phyloP scores from a whole-genome alignment of 2,113 vertebrate genomes.

The Piprites chloris region DNA sequence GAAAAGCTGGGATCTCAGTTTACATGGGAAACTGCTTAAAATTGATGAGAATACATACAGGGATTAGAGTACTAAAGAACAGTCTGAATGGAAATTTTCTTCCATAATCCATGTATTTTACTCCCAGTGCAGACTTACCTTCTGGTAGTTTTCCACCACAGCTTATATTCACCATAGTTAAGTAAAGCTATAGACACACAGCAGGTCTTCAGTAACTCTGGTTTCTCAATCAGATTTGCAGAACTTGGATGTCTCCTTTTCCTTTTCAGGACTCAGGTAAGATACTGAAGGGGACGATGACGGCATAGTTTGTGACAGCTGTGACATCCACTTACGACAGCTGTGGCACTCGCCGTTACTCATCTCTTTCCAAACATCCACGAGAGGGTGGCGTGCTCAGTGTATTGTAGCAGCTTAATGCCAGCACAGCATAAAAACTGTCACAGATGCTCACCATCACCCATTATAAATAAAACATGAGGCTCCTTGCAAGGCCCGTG shows the following conservation, averaged over 20 bases:
- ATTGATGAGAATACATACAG: neutral
- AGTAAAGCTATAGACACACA: neutral
- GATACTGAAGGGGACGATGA: neutral
- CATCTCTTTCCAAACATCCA: neutral
- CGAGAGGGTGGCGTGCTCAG: neutral
- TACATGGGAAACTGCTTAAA: neutral
- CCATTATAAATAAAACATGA: slow-evolving; percentile 14
- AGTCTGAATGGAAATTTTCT: neutral
- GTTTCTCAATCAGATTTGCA: neutral
- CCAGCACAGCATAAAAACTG: neutral
- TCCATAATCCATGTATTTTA: neutral
- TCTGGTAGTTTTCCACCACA: neutral
- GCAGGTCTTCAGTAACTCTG: neutral
- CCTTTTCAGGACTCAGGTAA: neutral
- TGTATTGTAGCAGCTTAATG: neutral
- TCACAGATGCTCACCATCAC: neutral
- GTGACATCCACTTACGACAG: neutral
- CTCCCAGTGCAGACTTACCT: neutral
- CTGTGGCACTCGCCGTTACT: neutral
- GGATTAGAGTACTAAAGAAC: neutral
- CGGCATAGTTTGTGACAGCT: neutral
- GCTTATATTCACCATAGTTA: rapidly evolving
- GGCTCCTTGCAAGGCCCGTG: neutral
- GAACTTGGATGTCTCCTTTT: rapidly evolving
- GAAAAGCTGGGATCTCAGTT: neutral